Conservation (phyloP, 2,888 invertebrate species). For the Neocrepidodera transversa region DNA sequence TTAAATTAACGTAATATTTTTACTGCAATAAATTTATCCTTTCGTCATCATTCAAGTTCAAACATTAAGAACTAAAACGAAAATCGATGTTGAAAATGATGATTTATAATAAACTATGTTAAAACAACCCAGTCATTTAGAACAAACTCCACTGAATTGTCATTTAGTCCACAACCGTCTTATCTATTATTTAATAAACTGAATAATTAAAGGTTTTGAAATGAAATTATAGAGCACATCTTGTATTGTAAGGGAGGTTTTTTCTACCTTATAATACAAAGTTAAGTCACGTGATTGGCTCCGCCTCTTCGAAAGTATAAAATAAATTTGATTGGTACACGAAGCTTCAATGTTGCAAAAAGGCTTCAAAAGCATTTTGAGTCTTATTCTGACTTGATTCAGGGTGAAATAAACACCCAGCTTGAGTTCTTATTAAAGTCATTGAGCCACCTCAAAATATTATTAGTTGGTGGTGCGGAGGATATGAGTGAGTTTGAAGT, state of each 20-base stretch:
- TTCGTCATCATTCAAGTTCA: slow-evolving; percentile 6
- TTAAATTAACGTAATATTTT: no score
- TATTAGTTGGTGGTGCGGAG: slow-evolving; percentile 10
- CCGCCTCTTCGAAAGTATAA: slow-evolving; percentile 31
- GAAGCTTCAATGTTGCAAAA: slow-evolving; percentile 34
- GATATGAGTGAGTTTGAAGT: slow-evolving; percentile 8
- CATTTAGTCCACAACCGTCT: slow-evolving; percentile 31
- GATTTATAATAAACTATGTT: slow-evolving; percentile 19
- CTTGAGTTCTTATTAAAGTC: slow-evolving; percentile 18
- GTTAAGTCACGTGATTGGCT: slow-evolving; percentile 32
- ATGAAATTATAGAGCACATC: slow-evolving; percentile 41
- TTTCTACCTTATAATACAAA: slow-evolving; percentile 19
- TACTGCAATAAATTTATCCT: no score
- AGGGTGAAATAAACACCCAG: not conserved
- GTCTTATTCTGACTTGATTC: slow-evolving; percentile 15
- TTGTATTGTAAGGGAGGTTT: slow-evolving; percentile 34
- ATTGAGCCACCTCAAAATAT: no score
- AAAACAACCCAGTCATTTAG: slow-evolving; percentile 34
- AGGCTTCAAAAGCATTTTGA: slow-evolving; percentile 16
- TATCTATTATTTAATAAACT: slow-evolving; percentile 36
- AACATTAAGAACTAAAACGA: slow-evolving; percentile 11
- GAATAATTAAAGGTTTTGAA: slow-evolving; percentile 38
- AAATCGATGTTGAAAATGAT: slow-evolving; percentile 15
- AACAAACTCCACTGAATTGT: slow-evolving; percentile 34
- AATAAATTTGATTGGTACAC: slow-evolving; percentile 44